A percentile compares a stretch with the other conserved stretches of the same genome.
Conservation (phyloP, 2,888 invertebrate genomes). For the Embidobia sp. region DNA sequence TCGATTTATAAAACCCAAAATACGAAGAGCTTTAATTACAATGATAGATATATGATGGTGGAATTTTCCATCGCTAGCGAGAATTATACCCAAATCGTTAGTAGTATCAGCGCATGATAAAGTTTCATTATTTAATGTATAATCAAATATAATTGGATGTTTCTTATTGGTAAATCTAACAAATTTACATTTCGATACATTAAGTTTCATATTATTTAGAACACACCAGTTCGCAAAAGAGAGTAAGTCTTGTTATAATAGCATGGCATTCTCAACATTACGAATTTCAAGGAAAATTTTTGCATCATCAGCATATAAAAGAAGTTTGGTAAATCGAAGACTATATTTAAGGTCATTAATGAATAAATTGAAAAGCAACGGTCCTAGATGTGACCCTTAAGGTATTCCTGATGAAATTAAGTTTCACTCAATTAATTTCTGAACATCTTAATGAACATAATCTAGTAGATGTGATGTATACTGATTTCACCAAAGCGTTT, state of each 20-base stretch:
- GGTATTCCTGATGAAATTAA: background rate
- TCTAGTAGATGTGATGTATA: no score
- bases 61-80: background rate
- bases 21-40: background rate
- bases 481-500: no score
- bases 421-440: no score
- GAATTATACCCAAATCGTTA: background rate
- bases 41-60: background rate
- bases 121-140: background rate
- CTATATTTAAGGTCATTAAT: background rate
- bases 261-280: no score
- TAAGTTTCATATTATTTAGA: background rate
- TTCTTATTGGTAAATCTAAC: background rate
- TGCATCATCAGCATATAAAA: conserved; percentile 1
- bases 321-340: background rate
- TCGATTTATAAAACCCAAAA: background rate
- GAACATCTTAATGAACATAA: no score
- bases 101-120: background rate
- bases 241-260: background rate
- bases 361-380: background rate
- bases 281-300: background rate
- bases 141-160: background rate
- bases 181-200: background rate
- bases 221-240: background rate
- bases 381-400: conserved; percentile 5